phyloP scores from a whole-genome alignment of 2,797 vertebrate genomes.

The Mallotus villosus region DNA sequence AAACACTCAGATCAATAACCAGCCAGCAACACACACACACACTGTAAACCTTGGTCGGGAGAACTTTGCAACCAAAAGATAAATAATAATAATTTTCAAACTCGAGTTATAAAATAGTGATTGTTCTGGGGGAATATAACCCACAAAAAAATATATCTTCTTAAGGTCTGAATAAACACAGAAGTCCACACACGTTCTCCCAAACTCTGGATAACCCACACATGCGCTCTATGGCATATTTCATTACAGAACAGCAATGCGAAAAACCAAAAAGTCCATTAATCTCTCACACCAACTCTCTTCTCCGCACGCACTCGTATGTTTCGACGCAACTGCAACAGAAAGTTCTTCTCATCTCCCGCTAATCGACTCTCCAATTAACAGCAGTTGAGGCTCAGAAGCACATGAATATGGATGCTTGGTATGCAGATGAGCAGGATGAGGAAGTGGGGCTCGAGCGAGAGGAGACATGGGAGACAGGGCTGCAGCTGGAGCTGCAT shows the following conservation, averaged over 20 bases:
- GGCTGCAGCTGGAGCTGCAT: neutral
- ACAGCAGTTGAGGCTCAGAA: slow-evolving; percentile 11
- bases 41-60: slow-evolving; percentile 20
- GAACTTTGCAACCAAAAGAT: slow-evolving; percentile 2
- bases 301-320: neutral
- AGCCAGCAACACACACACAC: slow-evolving; percentile 14
- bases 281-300: neutral
- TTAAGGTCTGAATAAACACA: slow-evolving; percentile 2
- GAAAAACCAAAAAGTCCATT: neutral
- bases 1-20: slow-evolving; percentile 39
- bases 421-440: neutral
- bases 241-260: neutral
- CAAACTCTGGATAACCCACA: neutral
- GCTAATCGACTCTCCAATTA: slow-evolving; percentile 9
- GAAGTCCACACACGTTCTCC: slow-evolving; percentile 4
- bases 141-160: neutral
- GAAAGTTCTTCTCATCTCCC: neutral
- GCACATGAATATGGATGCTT: slow-evolving; percentile 1
- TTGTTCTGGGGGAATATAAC: slow-evolving; percentile 8
- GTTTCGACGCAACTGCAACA: neutral
- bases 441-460: neutral
- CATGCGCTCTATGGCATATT: neutral
- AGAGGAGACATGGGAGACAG: neutral
- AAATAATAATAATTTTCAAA: slow-evolving; percentile 14
- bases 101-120: slow-evolving; percentile 24